These are phyloP conservation scores for Vanessa cardui DNA, from an alignment of 2,888 invertebrate genomes.

Conservation along the genomic window DNA sequence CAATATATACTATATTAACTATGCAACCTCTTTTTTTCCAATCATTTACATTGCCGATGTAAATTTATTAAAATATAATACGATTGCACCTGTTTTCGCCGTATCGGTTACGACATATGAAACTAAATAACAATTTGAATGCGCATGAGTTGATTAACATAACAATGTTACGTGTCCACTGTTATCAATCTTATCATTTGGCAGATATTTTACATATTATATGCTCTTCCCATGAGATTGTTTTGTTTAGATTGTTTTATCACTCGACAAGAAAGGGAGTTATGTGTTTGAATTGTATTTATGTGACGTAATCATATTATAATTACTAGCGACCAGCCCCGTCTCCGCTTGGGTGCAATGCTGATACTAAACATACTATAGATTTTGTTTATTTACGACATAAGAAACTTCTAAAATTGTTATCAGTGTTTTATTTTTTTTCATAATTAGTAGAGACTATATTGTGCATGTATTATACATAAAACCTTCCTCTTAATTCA, in stretches of 20 bases:
- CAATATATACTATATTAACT: too few species aligned
- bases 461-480: too few species aligned
- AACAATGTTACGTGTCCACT: conserved; percentile 1
- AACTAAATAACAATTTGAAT: conserved; percentile 6
- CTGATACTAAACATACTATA: too few species aligned
- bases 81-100: not conserved
- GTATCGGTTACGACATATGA: not conserved
- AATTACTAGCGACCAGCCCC: too few species aligned
- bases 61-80: too few species aligned
- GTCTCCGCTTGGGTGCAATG: too few species aligned
- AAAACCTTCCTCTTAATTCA: too few species aligned
- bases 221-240: not conserved
- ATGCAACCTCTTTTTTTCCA: not conserved
- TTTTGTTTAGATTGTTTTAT: not conserved
- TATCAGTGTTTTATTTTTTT: too few species aligned
- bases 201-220: conserved; percentile 3
- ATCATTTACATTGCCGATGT: too few species aligned
- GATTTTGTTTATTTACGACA: too few species aligned
- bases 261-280: not conserved
- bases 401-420: too few species aligned
- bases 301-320: not conserved
- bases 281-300: not conserved
- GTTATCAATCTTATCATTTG: conserved; percentile 3
- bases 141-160: conserved; percentile 11
- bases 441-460: too few species aligned